A percentile compares a stretch with the other conserved stretches of the same genome.
Conservation (phyloP, 2,797 vertebrate species). For the Hozukius guyotensis region DNA sequence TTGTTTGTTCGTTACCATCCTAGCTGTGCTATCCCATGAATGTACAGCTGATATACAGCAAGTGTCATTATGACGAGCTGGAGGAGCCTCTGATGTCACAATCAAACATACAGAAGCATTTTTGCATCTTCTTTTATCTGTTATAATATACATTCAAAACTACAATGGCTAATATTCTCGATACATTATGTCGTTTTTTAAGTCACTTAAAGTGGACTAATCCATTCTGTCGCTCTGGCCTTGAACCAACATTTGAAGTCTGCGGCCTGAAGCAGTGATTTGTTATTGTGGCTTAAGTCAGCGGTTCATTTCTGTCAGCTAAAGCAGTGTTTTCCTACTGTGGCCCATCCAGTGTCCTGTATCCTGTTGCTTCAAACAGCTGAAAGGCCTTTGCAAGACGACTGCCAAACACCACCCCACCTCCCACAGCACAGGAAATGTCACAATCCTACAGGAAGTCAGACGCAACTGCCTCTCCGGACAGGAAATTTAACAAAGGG, state of each 20-base stretch:
- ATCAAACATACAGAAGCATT: not conserved
- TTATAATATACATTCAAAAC: not conserved
- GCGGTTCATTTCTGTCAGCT: slow-evolving; percentile 16
- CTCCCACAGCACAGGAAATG: slow-evolving; percentile 66
- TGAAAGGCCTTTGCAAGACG: slow-evolving; percentile 28
- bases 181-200: not conserved
- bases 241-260: not conserved
- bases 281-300: slow-evolving; percentile 13
- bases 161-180: not conserved
- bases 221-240: not conserved
- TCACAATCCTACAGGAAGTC: slow-evolving; percentile 74
- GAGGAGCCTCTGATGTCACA: not conserved
- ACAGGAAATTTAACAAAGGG: slow-evolving; percentile 75
- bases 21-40: not conserved
- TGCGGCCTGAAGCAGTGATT: not conserved
- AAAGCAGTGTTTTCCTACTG: slow-evolving; percentile 41
- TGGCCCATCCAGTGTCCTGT: slow-evolving; percentile 39
- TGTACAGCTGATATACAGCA: not conserved
- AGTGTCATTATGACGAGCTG: not conserved
- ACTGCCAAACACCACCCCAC: slow-evolving; percentile 17
- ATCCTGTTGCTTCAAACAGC: slow-evolving; percentile 68
- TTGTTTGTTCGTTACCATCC: not conserved
- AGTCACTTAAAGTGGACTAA: not conserved
- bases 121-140: too few relatives aligned
- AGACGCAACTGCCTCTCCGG: slow-evolving; percentile 65